Conservation (phyloP, 2,113 vertebrate species). For the Dermatemys mawii region DNA sequence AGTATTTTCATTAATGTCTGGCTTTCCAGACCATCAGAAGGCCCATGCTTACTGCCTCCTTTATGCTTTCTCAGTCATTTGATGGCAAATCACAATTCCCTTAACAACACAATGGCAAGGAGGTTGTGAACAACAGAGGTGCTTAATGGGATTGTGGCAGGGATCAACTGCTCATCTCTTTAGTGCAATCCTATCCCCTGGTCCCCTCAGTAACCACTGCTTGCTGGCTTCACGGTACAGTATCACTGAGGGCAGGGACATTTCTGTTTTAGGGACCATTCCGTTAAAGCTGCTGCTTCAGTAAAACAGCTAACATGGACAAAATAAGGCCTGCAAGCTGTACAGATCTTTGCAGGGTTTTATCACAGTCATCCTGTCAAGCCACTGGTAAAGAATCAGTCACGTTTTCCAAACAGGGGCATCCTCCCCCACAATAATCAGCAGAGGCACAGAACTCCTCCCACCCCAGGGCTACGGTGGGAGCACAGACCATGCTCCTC, state of each 20-base stretch:
- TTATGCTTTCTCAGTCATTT: constrained; percentile 21
- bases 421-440: too few species aligned
- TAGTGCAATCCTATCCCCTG: constrained; percentile 39
- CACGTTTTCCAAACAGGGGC: background rate
- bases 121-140: constrained; percentile 39
- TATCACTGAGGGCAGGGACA: constrained; percentile 33
- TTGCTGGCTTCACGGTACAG: constrained; percentile 26
- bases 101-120: constrained; percentile 13
- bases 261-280: constrained; percentile 56
- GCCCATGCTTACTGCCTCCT: constrained; percentile 2
- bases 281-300: constrained; percentile 48
- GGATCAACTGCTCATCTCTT: constrained; percentile 46
- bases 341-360: background rate
- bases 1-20: constrained; percentile 25
- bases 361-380: background rate
- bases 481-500: too few species aligned
- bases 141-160: background rate
- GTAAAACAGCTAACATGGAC: background rate
- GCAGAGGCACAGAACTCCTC: too few species aligned
- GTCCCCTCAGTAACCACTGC: background rate
- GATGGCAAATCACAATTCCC: constrained; percentile 51
- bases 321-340: constrained; percentile 30
- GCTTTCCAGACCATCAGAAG: constrained; percentile 44
- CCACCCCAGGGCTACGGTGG: too few species aligned
- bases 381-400: constrained; percentile 24